Conservation (phyloP, 1,140 invertebrate species). For the Hycleus cichorii region DNA sequence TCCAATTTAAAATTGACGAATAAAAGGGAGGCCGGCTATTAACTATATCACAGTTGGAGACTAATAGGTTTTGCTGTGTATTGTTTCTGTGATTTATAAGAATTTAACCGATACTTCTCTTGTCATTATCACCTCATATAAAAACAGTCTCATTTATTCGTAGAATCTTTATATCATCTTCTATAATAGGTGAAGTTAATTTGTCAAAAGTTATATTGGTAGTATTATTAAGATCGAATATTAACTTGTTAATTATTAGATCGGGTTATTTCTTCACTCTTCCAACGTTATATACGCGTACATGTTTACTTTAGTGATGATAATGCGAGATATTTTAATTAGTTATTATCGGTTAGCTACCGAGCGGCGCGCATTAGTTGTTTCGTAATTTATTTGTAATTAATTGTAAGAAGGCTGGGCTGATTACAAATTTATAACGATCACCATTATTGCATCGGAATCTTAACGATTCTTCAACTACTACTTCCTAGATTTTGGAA, state of each 20-base stretch:
- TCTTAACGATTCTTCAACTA: too few species aligned
- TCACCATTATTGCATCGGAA: too few species aligned
- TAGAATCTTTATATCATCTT: neutral
- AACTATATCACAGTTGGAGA: too few species aligned
- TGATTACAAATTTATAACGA: neutral
- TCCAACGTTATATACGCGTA: too few species aligned
- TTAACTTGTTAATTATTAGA: conserved; percentile 13
- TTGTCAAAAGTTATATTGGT: conserved; percentile 11
- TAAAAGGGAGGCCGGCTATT: too few species aligned
- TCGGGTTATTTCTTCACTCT: neutral
- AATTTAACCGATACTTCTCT: too few species aligned
- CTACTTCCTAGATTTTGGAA: too few species aligned
- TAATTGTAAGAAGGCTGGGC: conserved; percentile 13
- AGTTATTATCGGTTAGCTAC: conserved; percentile 16
- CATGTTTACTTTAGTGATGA: conserved; percentile 12
- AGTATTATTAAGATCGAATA: neutral
- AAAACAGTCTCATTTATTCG: too few species aligned
- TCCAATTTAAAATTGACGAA: too few species aligned
- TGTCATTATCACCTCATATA: too few species aligned
- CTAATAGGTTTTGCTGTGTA: too few species aligned
- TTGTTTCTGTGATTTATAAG: too few species aligned
- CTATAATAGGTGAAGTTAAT: conserved; percentile 1
- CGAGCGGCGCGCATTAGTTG: conserved; percentile 12
- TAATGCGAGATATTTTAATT: conserved; percentile 17
- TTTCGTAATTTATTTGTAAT: conserved; percentile 16